Percentiles rank a stretch among this genome's conserved stretches.
phyloP scores from a whole-genome alignment of 2,888 invertebrate species.

The Athalia rosae region DNA sequence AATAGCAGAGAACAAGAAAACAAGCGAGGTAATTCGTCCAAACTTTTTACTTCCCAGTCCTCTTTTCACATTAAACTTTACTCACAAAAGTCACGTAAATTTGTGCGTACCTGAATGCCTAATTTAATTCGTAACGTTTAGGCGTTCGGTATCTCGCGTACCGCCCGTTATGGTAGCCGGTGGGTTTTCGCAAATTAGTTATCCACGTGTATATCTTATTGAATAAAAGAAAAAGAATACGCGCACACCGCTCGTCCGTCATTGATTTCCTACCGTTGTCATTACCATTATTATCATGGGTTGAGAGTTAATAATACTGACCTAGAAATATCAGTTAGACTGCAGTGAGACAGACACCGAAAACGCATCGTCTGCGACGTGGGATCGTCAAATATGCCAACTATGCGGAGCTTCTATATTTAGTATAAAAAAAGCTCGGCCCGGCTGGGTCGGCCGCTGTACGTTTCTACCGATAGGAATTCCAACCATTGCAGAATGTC shows the following conservation, averaged over 20 bases:
- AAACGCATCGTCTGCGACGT: slow-evolving; percentile 23
- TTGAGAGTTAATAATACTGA: neutral
- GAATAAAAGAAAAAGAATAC: neutral
- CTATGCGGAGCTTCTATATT: slow-evolving; percentile 37
- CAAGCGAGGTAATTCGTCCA: neutral
- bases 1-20: neutral
- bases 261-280: slow-evolving; percentile 7
- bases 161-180: neutral
- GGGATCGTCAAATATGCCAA: slow-evolving; percentile 26
- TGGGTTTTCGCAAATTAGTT: slow-evolving; percentile 2
- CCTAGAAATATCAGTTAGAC: neutral
- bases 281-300: neutral
- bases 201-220: slow-evolving; percentile 21
- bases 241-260: neutral
- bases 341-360: neutral
- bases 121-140: slow-evolving; percentile 26
- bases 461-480: neutral
- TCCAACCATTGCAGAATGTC: neutral
- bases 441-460: slow-evolving; percentile 14
- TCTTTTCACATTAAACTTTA: neutral
- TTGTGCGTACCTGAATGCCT: neutral
- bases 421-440: slow-evolving; percentile 11
- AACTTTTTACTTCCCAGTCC: neutral
- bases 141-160: slow-evolving; percentile 3
- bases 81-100: slow-evolving; percentile 8